Base-by-base conservation (phyloP, 1,140 invertebrate genomes). In the Zaprionus camerounensis region DNA sequence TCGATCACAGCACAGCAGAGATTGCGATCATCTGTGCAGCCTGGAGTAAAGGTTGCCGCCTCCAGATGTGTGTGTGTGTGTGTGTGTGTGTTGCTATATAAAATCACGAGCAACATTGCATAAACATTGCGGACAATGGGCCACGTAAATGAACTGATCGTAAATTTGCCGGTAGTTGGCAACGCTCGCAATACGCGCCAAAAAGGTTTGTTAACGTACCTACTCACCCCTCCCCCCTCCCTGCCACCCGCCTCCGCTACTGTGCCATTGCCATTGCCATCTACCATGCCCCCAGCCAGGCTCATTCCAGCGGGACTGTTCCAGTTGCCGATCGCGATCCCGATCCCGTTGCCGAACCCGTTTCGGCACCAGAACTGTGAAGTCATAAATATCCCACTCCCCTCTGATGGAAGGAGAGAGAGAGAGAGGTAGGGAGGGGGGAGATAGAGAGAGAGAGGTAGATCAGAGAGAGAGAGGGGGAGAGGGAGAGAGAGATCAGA, bases 141-240 rank as follows among this genome's bases (percentile, higher is more conserved):
- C 83, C 80, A 87, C 83, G 83, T 87, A 87, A 87, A 83, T 87
- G 83, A 79, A 82, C 80, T 59, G 82, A 76, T 86, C 82, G 83
- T 86, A 86, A 86, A 86, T 86, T 67, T 68, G 76, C 58, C 66
- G 72, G 80, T 80, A 87, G 83, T 87, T 86, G 82, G 62, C 15
- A 7, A 13, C 36, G 53, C 58, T 22, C 51, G 59, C 68, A 75
- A 65, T 65, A 69, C 68, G 34, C 61, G 22, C 22, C 56, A 22
- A 84, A 83, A 83, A 78, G 71, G 46, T 69, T 44, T 22, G 26
- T 34, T 58, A 53, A 38, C 63, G 28, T 71, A 65, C 49, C 44
- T 11, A 3, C 28, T 7, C 5, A 7, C 5, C 0, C 28, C 9
- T 7, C 9, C 31, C 31, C 7, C 3, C 26, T 7, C 6, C 26